Percentiles rank a stretch among this genome's conserved stretches.
Evolutionary conservation across 2,888 invertebrate species (phyloP).

Genomic region (Drosophila recens): DNA sequence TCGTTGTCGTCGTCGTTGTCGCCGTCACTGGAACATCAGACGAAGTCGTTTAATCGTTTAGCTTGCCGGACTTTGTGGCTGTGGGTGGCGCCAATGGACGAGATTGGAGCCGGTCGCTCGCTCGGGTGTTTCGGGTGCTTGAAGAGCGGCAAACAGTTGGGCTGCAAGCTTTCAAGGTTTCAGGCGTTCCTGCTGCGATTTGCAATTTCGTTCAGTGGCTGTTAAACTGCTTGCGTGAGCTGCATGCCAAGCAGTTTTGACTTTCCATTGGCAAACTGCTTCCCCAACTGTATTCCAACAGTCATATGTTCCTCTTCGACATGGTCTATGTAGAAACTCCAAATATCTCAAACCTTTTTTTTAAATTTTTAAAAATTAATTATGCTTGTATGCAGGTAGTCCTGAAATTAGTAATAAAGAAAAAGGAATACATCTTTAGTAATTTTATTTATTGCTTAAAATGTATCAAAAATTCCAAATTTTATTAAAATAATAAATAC

Average conservation of each 20-base stretch:
- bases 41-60: constrained; percentile 17
- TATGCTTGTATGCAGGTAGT: too few species aligned
- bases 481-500: too few species aligned
- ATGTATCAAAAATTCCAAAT: too few species aligned
- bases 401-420: too few species aligned
- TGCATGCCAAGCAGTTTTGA: constrained; percentile 30
- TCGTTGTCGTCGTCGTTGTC: constrained; percentile 33
- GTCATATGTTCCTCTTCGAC: not conserved
- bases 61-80: constrained; percentile 24
- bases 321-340: not conserved
- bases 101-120: constrained; percentile 40
- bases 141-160: constrained; percentile 47
- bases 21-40: constrained; percentile 47
- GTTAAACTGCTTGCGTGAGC: constrained; percentile 38
- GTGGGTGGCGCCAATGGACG: constrained; percentile 52
- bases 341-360: not conserved
- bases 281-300: constrained; percentile 15
- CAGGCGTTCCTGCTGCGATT: constrained; percentile 53
- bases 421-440: too few species aligned
- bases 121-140: constrained; percentile 9
- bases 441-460: too few species aligned
- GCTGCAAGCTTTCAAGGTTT: constrained; percentile 65
- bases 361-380: not conserved
- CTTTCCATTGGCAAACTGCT: not conserved
- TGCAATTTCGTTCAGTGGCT: constrained; percentile 47